A percentile compares a stretch with the other conserved stretches of the same genome.
phyloP scores from a whole-genome alignment of 1,140 invertebrate species.

The Ceratoteleas bidentatus region DNA sequence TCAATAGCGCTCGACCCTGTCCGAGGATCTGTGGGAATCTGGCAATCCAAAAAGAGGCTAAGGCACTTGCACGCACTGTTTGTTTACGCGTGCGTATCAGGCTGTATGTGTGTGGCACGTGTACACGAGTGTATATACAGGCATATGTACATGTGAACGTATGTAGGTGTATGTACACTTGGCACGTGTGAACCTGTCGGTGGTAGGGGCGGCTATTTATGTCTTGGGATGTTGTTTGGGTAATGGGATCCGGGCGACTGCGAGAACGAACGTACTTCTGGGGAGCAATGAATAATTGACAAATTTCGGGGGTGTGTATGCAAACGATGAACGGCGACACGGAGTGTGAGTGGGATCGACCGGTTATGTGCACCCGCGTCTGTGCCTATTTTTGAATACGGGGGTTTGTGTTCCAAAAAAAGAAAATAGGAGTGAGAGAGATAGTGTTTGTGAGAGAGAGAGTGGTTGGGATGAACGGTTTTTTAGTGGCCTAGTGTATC shows the following conservation, averaged over 20 bases:
- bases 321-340: constrained; percentile 3
- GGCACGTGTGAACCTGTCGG: constrained; percentile 45
- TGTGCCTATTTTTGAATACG: background rate
- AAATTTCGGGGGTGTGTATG: constrained; percentile 11
- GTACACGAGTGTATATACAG: constrained; percentile 21
- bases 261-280: constrained; percentile 31
- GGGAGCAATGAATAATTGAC: constrained; percentile 36
- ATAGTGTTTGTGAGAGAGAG: constrained; percentile 4
- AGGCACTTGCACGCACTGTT: constrained; percentile 62
- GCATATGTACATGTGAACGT: constrained; percentile 13
- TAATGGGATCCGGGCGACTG: constrained; percentile 28
- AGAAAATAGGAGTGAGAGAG: constrained; percentile 20
- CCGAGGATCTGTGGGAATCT: constrained; percentile 20
- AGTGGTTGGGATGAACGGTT: constrained; percentile 45
- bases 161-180: constrained; percentile 40
- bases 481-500: constrained; percentile 72
- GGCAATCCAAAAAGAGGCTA: constrained; percentile 49
- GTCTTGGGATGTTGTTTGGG: constrained; percentile 39
- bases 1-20: constrained; percentile 16
- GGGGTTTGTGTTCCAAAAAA: background rate
- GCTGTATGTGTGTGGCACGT: constrained; percentile 32
- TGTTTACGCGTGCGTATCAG: constrained; percentile 63
- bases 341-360: background rate
- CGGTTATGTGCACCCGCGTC: background rate
- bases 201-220: constrained; percentile 45